These are phyloP conservation scores for Amiota mariae DNA, from an alignment of 2,888 invertebrate species.

Conservation along the genomic window DNA sequence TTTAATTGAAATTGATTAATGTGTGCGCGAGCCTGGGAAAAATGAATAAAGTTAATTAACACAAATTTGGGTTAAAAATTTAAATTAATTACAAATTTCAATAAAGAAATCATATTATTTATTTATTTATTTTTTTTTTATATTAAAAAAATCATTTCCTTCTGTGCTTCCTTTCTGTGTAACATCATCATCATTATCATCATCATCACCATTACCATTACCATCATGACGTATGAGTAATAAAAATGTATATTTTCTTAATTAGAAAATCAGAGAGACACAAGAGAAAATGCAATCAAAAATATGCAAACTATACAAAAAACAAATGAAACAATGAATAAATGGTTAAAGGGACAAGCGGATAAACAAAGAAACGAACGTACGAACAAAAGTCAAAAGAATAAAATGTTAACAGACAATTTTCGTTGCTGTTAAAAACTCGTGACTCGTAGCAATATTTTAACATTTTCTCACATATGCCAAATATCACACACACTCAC, in stretches of 20 bases:
- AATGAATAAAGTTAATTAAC: too few relatives aligned
- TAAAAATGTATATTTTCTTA: not conserved
- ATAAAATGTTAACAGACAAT: slow-evolving; percentile 16
- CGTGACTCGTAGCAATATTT: slow-evolving; percentile 18
- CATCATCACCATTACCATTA: too few relatives aligned
- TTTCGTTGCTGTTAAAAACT: slow-evolving; percentile 28
- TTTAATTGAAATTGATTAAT: too few relatives aligned
- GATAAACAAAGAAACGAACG: not conserved
- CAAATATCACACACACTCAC: not conserved
- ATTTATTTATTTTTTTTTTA: too few relatives aligned
- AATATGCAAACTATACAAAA: not conserved
- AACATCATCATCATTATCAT: not conserved
- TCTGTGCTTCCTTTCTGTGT: too few relatives aligned
- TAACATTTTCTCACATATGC: slow-evolving; percentile 15
- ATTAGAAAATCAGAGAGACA: not conserved
- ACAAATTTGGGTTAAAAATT: too few relatives aligned
- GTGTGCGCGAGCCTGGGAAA: too few relatives aligned
- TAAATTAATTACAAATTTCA: too few relatives aligned
- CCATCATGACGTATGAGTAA: slow-evolving; percentile 19
- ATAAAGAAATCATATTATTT: too few relatives aligned
- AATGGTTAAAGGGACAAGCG: too few relatives aligned
- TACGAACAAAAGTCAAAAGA: not conserved
- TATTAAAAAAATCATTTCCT: too few relatives aligned
- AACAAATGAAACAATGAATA: not conserved
- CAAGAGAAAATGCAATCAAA: not conserved